Evolutionary conservation across 2,797 vertebrate genomes (phyloP).

Genomic region (Anabacerthia variegaticeps): DNA sequence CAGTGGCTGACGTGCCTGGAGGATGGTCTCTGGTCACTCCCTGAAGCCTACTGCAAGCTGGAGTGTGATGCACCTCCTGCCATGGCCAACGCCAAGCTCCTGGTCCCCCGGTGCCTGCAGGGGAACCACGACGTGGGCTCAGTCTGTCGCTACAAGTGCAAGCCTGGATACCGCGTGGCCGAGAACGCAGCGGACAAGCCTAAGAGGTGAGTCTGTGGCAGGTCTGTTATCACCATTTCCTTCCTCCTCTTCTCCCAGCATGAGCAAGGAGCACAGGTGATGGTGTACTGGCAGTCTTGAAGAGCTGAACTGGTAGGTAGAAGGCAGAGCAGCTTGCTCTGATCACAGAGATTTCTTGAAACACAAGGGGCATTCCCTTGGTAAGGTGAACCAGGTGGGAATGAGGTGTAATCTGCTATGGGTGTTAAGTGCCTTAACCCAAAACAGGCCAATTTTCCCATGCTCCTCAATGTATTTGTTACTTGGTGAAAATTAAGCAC

Average conservation of each 20-base stretch:
- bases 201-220: slow-evolving; percentile 79
- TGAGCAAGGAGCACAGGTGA: background rate
- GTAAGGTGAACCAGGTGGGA: background rate
- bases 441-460: background rate
- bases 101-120: slow-evolving; percentile 82
- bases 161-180: slow-evolving; percentile 85
- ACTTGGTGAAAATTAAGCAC: background rate
- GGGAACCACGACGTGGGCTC: slow-evolving; percentile 89
- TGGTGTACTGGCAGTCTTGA: accelerated
- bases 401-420: background rate
- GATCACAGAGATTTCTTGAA: background rate
- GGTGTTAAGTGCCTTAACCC: background rate
- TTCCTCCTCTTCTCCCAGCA: background rate
- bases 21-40: slow-evolving; percentile 94
- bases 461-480: background rate
- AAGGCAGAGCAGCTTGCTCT: background rate
- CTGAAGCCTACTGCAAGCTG: slow-evolving; percentile 94
- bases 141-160: slow-evolving; percentile 89
- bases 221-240: background rate
- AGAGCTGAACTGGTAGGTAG: background rate
- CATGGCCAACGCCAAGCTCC: slow-evolving; percentile 80
- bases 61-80: slow-evolving; percentile 83
- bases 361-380: background rate
- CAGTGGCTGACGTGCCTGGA: slow-evolving; percentile 90
- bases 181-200: slow-evolving; percentile 73